phyloP scores from a whole-genome alignment of 2,113 vertebrate species.

The Gymnarchus niloticus region DNA sequence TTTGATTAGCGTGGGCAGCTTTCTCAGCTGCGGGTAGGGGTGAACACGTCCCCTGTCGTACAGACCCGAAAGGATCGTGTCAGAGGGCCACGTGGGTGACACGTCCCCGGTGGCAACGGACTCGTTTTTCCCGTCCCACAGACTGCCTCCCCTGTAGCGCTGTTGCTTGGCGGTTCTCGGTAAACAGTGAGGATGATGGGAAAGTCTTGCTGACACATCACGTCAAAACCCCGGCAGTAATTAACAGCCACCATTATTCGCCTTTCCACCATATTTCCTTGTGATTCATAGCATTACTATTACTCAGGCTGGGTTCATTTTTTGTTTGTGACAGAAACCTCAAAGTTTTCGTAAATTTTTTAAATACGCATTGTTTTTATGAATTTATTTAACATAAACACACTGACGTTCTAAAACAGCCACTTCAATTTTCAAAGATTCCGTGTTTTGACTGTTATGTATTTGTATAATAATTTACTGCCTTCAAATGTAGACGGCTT shows the following conservation, averaged over 20 bases:
- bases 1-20: conserved; percentile 6
- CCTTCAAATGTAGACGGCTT: background rate
- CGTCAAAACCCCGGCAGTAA: background rate
- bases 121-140: background rate
- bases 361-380: background rate
- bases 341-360: background rate
- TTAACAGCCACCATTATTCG: background rate
- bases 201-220: background rate
- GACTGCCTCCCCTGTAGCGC: background rate
- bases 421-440: background rate
- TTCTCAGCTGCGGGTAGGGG: background rate
- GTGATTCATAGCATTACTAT: too few species aligned
- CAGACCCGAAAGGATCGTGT: conserved; percentile 40
- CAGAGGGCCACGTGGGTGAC: conserved; percentile 9
- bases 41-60: conserved; percentile 28
- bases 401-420: background rate
- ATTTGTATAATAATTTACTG: background rate
- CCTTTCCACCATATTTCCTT: background rate
- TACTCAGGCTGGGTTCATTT: too few species aligned
- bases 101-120: background rate
- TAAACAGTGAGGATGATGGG: background rate
- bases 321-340: background rate
- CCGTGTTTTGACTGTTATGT: background rate
- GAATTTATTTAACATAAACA: background rate
- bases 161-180: background rate